Conservation (phyloP, 2,113 vertebrate genomes). For the Rallus limicola region DNA sequence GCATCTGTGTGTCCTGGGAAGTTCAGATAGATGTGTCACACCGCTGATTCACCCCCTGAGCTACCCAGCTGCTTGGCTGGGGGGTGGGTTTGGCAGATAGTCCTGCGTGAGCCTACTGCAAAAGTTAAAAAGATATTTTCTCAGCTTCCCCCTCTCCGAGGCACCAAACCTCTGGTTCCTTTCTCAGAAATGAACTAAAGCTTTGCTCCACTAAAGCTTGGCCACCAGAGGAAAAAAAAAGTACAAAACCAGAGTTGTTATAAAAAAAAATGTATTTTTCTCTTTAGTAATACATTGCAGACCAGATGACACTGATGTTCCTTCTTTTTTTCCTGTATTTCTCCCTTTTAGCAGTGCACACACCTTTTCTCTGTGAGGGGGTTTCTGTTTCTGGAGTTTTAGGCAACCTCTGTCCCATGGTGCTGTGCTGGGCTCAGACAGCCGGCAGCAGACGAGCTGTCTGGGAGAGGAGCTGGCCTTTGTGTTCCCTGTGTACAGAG, state of each 20-base stretch:
- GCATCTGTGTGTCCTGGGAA: not conserved
- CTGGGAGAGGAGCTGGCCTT: not conserved
- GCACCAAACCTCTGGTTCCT: not conserved
- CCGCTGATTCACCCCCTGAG: not conserved
- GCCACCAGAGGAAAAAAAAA: accelerated
- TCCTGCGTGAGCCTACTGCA: not conserved
- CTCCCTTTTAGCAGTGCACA: not conserved
- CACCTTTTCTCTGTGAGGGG: not conserved
- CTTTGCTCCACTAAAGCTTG: not conserved
- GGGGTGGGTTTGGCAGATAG: not conserved
- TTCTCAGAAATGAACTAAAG: not conserved
- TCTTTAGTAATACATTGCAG: not conserved
- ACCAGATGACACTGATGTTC: not conserved
- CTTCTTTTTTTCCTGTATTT: not conserved
- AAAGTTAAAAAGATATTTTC: not conserved
- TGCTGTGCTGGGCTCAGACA: no score
- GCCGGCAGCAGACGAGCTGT: no score
- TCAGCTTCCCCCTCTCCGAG: not conserved
- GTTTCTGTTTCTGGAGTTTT: not conserved
- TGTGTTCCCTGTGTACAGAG: not conserved
- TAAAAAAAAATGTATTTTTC: not conserved
- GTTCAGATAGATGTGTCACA: not conserved
- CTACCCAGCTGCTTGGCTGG: not conserved
- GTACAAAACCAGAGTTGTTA: not conserved
- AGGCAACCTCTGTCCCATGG: accelerated